Conservation (phyloP, 2,888 invertebrate species). For the Lamproptera curius region DNA sequence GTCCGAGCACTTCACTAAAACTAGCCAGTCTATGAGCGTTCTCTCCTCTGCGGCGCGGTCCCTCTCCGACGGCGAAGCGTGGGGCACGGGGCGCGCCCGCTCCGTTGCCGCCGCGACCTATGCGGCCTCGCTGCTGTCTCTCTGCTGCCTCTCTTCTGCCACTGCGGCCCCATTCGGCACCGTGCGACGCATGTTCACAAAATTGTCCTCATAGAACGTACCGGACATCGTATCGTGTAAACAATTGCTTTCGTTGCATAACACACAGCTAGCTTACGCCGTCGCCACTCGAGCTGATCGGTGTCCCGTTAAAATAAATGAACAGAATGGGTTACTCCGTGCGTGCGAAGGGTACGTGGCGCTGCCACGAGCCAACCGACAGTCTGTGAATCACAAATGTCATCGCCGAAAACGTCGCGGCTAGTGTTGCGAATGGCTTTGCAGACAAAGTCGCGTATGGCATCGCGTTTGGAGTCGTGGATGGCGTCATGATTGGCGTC, state of each 20-base stretch:
- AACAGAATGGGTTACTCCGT: too few relatives aligned
- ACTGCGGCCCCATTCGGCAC: background rate
- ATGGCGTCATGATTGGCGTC: too few relatives aligned
- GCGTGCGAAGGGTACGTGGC: too few relatives aligned
- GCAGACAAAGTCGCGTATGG: too few relatives aligned
- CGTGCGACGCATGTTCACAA: constrained; percentile 10
- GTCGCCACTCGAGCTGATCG: background rate
- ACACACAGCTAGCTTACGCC: background rate
- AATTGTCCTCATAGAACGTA: background rate
- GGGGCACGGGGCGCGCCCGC: constrained; percentile 23
- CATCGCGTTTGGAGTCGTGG: too few relatives aligned
- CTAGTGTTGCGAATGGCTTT: too few relatives aligned
- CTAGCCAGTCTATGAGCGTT: constrained; percentile 76
- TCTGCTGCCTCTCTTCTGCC: too few relatives aligned
- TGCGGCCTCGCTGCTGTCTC: constrained; percentile 1
- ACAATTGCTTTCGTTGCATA: background rate
- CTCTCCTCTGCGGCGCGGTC: constrained; percentile 51
- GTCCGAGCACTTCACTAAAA: constrained; percentile 73
- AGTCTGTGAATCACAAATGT: too few relatives aligned
- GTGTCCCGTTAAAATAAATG: too few relatives aligned
- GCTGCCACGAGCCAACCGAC: too few relatives aligned
- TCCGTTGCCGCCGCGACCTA: constrained; percentile 5
- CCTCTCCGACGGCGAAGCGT: constrained; percentile 23
- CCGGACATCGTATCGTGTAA: background rate
- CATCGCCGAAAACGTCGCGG: too few relatives aligned